Evolutionary conservation across 2,888 invertebrate genomes (phyloP).

Genomic region (Euplexia lucipara): DNA sequence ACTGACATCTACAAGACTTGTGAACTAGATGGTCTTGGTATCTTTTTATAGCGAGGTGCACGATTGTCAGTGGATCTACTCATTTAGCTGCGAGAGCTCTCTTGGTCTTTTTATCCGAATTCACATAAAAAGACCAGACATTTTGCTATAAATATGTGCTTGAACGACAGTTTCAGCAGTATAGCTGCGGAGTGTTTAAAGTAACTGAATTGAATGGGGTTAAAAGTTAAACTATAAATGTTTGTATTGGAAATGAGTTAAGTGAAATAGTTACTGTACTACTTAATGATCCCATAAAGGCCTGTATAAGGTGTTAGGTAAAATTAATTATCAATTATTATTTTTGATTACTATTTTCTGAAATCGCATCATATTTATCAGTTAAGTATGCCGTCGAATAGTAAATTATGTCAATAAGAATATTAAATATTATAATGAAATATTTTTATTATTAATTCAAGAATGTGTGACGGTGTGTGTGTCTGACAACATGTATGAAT

Average conservation of each 20-base stretch:
- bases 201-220: background rate
- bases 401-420: no score
- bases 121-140: slow-evolving; percentile 1
- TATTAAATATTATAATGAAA: no score
- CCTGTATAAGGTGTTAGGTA: background rate
- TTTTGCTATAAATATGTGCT: slow-evolving; percentile 5
- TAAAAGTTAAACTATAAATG: background rate
- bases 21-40: slow-evolving; percentile 24
- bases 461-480: no score
- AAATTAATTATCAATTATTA: no score
- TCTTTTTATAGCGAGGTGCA: slow-evolving; percentile 24
- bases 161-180: background rate
- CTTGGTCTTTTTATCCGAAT: slow-evolving; percentile 20
- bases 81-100: slow-evolving; percentile 19
- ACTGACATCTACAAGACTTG: slow-evolving; percentile 38
- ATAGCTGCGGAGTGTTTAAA: background rate
- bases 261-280: background rate
- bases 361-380: no score
- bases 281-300: background rate
- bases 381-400: no score
- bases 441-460: no score
- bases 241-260: background rate
- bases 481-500: no score
- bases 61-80: slow-evolving; percentile 15
- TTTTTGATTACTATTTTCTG: no score